phyloP scores from a whole-genome alignment of 2,888 invertebrate species.

The Alcis repandata region DNA sequence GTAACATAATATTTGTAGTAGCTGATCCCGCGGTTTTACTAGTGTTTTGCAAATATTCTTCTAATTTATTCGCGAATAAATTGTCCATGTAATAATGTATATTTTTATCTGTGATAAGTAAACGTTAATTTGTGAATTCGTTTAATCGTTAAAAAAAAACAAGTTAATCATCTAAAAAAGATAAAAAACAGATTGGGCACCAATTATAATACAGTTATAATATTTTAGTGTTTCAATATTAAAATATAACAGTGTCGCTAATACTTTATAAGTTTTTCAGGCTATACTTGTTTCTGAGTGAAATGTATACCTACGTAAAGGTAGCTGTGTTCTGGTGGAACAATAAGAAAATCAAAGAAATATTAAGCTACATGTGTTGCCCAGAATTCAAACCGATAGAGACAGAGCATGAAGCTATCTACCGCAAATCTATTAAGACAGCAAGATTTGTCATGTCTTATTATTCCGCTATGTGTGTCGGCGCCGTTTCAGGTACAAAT shows the following conservation, averaged over 20 bases:
- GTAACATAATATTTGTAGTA: constrained; percentile 9
- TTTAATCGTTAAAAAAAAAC: no score
- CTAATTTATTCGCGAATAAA: no score
- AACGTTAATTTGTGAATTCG: no score
- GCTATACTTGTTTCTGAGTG: constrained; percentile 81
- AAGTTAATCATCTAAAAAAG: no score
- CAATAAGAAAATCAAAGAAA: constrained; percentile 70
- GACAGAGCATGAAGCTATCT: constrained; percentile 71
- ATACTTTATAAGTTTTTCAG: constrained; percentile 60
- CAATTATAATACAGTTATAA: no score
- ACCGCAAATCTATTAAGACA: constrained; percentile 72
- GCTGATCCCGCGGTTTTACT: not conserved
- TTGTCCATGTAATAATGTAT: no score
- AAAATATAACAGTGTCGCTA: not conserved
- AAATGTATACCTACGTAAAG: constrained; percentile 84
- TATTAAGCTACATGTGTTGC: constrained; percentile 74
- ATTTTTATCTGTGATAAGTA: not conserved
- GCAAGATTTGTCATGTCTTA: constrained; percentile 79
- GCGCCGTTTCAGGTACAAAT: constrained; percentile 75
- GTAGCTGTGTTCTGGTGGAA: constrained; percentile 80
- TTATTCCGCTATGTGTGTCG: constrained; percentile 80
- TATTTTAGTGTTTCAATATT: no score
- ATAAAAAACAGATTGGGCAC: no score
- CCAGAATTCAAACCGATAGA: constrained; percentile 76
- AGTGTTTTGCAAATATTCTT: not conserved